These are phyloP conservation scores for Argynnis bischoffii DNA, from an alignment of 2,888 invertebrate genomes.

Conservation along the genomic window DNA sequence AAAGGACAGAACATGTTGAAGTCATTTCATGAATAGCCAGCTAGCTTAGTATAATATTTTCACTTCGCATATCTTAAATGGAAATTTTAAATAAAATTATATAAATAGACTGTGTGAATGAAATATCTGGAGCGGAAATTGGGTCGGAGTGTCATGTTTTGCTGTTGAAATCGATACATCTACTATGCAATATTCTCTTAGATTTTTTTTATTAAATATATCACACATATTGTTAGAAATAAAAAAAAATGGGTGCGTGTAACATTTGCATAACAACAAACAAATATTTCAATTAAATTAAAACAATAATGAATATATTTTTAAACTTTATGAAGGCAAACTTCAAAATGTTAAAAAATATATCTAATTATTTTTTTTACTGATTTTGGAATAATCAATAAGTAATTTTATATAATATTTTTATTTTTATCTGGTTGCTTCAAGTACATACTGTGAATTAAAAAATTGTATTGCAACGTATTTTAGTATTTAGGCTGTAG, in stretches of 20 bases:
- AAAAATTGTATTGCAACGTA: too few species aligned
- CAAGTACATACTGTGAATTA: too few species aligned
- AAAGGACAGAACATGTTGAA: too few species aligned
- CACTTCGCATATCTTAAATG: background rate
- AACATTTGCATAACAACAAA: too few species aligned
- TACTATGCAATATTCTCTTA: background rate
- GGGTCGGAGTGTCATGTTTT: conserved; percentile 9
- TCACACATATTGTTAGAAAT: background rate
- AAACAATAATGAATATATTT: too few species aligned
- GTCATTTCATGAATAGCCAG: background rate
- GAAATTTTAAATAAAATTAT: conserved; percentile 10
- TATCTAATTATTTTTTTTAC: too few species aligned
- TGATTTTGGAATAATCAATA: too few species aligned
- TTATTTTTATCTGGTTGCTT: too few species aligned
- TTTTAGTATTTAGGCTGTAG: too few species aligned
- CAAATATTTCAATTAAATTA: background rate
- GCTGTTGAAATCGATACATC: conserved; percentile 3
- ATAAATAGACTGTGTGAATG: conserved; percentile 16
- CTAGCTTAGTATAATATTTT: background rate
- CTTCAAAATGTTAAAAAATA: too few species aligned
- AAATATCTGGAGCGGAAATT: conserved; percentile 19
- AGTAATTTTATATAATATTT: too few species aligned
- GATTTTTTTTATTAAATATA: background rate
- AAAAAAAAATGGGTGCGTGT: background rate
- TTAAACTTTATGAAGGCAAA: too few species aligned